Evolutionary conservation across 2,113 vertebrate genomes (phyloP), one percentile per base, ranked within the genome.

Genomic region (Hippocampus zosterae): DNA sequence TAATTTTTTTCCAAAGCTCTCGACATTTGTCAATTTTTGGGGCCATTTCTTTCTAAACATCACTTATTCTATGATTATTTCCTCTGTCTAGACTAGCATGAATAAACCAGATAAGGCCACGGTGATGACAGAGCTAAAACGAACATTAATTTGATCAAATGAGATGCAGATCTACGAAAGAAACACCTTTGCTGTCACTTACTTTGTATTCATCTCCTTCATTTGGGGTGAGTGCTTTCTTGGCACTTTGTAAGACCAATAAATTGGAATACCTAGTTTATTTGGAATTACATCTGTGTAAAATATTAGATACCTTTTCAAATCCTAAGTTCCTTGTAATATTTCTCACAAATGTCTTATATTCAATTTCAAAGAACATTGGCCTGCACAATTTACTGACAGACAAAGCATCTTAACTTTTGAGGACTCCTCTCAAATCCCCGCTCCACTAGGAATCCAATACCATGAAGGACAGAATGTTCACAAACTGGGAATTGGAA

Each of bases 31-130:
- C 6, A 2, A 69, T 61, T 61, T 79, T 73, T 78, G 70, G 44
- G 12, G 72, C 42, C 65, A 67, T 81, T 83, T 78, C 78, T 81
- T 50, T 79, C n/a, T 11, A 55, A 55, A 55, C 52, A 23, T 11
- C 0, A n/a, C 52, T 23, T 55, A 55, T 9, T 55, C 52, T 55
- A 55, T 55, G 52, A 9, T 72, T 71, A 5, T 73, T 59, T 42
- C 69, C 59, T 8, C 16, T 9, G 3, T 1, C 27, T 29, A 29
- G 23, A 16, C 56, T 59, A 50, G 46, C 46, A 16, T 52, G 50
- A 21, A 9, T 15, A 72, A 78, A 79, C 50, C 12, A 41, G 33
- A 68, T 70, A 78, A 75, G 29, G 37, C 73, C 64, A 74, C 13
- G 7, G 18, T 55, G 64, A 75, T 9, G 18, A 48, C 19, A 8